Evolutionary conservation across 2,888 invertebrate species (phyloP), one percentile per base, ranked within the genome.

Genomic region (Drosophila kanekoi): DNA sequence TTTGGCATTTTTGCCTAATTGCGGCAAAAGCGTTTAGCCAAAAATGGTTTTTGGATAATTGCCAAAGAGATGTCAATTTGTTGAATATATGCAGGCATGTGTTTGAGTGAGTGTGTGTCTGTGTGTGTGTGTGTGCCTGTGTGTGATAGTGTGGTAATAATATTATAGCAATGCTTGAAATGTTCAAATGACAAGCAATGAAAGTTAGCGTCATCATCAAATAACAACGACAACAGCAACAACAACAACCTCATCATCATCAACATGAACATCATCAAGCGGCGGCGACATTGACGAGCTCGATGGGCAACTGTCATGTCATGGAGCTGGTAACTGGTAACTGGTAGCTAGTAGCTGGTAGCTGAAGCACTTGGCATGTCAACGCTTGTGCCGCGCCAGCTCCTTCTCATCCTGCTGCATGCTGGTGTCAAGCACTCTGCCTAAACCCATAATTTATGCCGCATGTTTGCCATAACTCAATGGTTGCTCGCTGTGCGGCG

Each of bases 391-490:
- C 37, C 57, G 51, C 44, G 14, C 71, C 32, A 58, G 35, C 67
- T 52, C 40, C 32, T 47, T 41, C 63, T 43, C 33, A 2, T 11
- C 37, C 38, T 10, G 11, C 38, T 13, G 18, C 23, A 4, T 38
- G 49, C 60, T 68, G 64, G 72, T 79, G 72, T 67, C 73, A 65
- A 64, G 70, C 79, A 70, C 65, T 77, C 52, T 74, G 70, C 79
- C 72, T 60, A 69, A 81, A 64, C 77, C 75, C 81, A 87, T 88
- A 88, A 85, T 88, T 85, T 85, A 88, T 85, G 84, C 87, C 79
- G 81, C 87, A 88, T 85, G 87, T 79, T 85, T 88, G 81, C 87
- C 89, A 85, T 85, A 85, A 85, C 87, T 85, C 85, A 85, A 87
- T 88, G 87, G 78, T 78, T 68, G 71, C 51, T 18, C 44, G 37